These are phyloP conservation scores for Anguilla obscura DNA, from an alignment of 2,797 vertebrate genomes.

Conservation along the genomic window DNA sequence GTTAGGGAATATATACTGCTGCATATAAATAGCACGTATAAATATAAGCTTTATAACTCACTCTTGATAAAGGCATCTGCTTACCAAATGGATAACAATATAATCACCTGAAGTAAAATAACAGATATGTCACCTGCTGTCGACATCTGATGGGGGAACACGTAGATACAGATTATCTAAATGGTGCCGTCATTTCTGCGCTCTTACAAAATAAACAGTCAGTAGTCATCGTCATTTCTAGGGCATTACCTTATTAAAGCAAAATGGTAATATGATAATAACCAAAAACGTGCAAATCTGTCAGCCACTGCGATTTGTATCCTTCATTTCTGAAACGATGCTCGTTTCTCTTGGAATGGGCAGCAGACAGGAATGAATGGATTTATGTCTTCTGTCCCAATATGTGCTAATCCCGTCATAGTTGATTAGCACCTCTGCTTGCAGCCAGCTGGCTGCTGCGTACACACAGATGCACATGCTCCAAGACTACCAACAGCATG, in stretches of 20 bases:
- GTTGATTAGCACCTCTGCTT: conserved; percentile 52
- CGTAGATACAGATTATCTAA: conserved; percentile 55
- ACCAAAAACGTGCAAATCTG: conserved; percentile 3
- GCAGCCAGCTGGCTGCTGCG: conserved; percentile 47
- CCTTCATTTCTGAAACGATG: not conserved
- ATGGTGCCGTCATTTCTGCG: conserved; percentile 61
- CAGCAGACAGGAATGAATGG: not conserved
- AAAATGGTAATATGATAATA: conserved; percentile 54
- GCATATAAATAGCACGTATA: not conserved
- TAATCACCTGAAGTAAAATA: not conserved
- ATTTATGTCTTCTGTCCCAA: conserved; percentile 30
- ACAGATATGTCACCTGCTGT: not conserved
- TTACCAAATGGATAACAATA: not conserved
- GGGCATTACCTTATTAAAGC: conserved; percentile 53
- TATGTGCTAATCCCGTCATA: conserved; percentile 50
- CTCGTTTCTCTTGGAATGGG: conserved; percentile 32
- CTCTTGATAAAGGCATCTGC: not conserved
- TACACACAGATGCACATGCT: conserved; percentile 22
- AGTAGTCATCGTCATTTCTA: conserved; percentile 62
- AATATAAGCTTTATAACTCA: not conserved
- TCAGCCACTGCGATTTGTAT: not conserved
- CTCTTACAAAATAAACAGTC: conserved; percentile 61
- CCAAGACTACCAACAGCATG: conserved; percentile 39
- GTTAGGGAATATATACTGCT: not conserved
- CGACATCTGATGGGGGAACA: not conserved